Percentiles rank a stretch among this genome's conserved stretches.
Conservation (phyloP, 2,113 vertebrate species). For the Hydropotes inermis region DNA sequence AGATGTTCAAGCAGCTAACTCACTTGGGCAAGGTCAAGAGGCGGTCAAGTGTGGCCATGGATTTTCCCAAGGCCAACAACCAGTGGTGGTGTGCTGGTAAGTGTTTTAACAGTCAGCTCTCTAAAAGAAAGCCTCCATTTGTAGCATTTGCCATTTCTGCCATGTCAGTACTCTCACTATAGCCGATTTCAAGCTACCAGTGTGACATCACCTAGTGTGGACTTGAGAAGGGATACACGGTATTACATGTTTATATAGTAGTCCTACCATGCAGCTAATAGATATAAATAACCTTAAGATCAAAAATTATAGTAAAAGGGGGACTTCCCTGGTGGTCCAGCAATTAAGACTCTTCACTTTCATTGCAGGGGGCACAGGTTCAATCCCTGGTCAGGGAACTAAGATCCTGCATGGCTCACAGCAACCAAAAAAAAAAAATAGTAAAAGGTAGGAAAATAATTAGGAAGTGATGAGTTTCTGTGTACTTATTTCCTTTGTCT, state of each 20-base stretch:
- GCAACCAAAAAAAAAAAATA: neutral
- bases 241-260: neutral
- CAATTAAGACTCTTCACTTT: neutral
- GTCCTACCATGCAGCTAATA: neutral
- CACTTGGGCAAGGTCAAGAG: neutral
- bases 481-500: neutral
- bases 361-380: neutral
- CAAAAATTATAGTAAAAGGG: neutral
- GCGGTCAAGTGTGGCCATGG: neutral
- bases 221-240: neutral
- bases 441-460: neutral
- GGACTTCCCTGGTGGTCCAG: neutral
- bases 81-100: neutral
- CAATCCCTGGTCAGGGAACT: neutral
- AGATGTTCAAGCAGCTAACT: constrained; percentile 32
- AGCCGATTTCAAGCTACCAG: neutral
- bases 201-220: neutral
- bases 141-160: neutral
- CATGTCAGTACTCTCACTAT: neutral
- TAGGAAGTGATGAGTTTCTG: neutral
- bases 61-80: neutral
- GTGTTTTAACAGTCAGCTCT: neutral
- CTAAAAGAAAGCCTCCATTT: neutral
- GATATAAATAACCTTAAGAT: neutral
- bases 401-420: neutral